Evolutionary conservation across 2,888 invertebrate species (phyloP), one percentile per base, ranked within the genome.

Genomic region (Allacma fusca): DNA sequence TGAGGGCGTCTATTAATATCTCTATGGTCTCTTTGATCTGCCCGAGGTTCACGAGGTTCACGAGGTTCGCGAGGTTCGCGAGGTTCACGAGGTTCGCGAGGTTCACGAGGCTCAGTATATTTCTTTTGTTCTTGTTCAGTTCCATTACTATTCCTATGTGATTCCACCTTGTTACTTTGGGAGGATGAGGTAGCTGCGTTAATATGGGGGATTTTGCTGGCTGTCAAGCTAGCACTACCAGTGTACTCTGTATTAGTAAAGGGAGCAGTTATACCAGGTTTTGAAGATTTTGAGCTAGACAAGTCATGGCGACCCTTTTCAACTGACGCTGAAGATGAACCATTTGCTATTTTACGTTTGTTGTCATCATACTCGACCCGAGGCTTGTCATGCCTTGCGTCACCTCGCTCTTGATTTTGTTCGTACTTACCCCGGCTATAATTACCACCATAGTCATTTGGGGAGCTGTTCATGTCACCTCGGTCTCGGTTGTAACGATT

Each of bases 161-260:
- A 65, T 23, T 74, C 74, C n/a, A n/a, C 9, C 16, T 62, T 62
- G 62, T 62, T 62, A 62, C 2, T 13, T 13, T 23, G 24, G 24
- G 62, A 26, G 9, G 26, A 12, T 12, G 62, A 5, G 26, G 62
- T 12, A 9, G 26, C 23, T 23, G 62, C 62, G 9, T 23, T 24
- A 24, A 12, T 13, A 4, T 13, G 50, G 2, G 62, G 62, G n/a
- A 4, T 23, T 23, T 72, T 81, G 29, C 43, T 68, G 0, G 81
- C 74, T 13, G 82, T 80, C 34, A 79, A 70, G 73, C 80, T 81
- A 13, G 75, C 78, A 75, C 81, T 82, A 28, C 81, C 83, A 21
- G 80, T 81, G 62, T 83, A 83, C 43, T 83, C 83, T 5, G 83
- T 83, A 70, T 82, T 82, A 19, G 80, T 82, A 80, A 83, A 83